Evolutionary conservation across 2,797 vertebrate species (phyloP), one percentile per base, ranked within the genome.

Genomic region (Sebastes oblongus): DNA sequence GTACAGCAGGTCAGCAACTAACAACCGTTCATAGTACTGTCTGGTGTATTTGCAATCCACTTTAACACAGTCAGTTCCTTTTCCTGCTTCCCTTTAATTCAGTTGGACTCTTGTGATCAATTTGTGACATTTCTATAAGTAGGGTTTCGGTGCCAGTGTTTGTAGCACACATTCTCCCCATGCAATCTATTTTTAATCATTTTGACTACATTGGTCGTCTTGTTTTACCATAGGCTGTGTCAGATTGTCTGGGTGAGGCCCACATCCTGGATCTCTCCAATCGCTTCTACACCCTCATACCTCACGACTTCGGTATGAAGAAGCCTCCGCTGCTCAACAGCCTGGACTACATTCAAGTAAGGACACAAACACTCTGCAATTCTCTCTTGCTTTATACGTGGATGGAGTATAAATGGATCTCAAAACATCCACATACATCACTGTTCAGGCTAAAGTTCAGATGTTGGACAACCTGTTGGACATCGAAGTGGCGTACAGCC

Each of bases 251-350:
- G 62, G 92, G 96, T 0, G 97, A 99, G 76, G 91, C 98, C 1
- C 96, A 97, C 83, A 96, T 99, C 61, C 91, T 99, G 92, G 98
- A 99, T 83, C 96, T 99, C 32, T 99, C 98, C 74, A 99, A 99
- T 86, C 97, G 97, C 64, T 99, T 99, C 93, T 99, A 99, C 89
- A 99, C 98, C 1, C 93, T 99, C 52, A 99, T 99, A 66, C 98
- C 98, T 69, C 98, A 99, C 4, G 98, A 99, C 94, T 99, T 99
- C 3, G 98, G 98, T 46, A 99, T 99, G 98, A 99, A 98, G 95
- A 99, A 99, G 67, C 98, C 98, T 4, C 98, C 98, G 0, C 96
- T 99, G 29, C 95, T 99, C 56, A 97, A 93, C 90, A 98, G 95
- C 22, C 71, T 97, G 72, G 97, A 99, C 85, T 98, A 98, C 75